Evolutionary conservation across 2,113 vertebrate species (phyloP).

Genomic region (Cyprinodon variegatus): DNA sequence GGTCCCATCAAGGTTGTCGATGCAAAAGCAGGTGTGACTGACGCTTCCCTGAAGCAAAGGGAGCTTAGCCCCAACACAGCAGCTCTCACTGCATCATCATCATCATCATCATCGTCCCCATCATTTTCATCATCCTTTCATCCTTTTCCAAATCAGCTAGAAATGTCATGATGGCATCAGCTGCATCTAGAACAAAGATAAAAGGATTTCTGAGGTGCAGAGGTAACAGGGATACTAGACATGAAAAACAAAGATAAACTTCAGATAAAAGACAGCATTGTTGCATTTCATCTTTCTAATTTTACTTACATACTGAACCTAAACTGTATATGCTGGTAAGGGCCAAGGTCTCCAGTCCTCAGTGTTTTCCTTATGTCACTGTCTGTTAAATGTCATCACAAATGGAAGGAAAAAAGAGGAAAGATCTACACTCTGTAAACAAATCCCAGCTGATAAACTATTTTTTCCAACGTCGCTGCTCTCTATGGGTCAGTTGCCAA

Average conservation of each 20-base stretch:
- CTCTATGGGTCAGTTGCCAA: background rate
- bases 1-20: background rate
- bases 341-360: background rate
- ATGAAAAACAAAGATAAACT: background rate
- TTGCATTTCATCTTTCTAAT: background rate
- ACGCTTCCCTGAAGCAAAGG: constrained; percentile 7
- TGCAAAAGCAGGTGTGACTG: constrained; percentile 68
- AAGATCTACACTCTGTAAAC: background rate
- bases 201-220: background rate
- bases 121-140: constrained; percentile 1
- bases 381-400: background rate
- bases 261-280: background rate
- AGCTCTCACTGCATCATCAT: constrained; percentile 34
- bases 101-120: background rate
- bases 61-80: background rate
- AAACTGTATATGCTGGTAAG: background rate
- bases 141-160: constrained; percentile 1
- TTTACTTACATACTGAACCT: background rate
- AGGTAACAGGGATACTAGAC: background rate
- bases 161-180: background rate
- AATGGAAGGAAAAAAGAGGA: background rate
- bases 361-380: too few species aligned
- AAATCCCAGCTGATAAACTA: background rate
- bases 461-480: background rate
- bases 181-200: background rate